Base-by-base conservation (phyloP, 2,113 vertebrate genomes). In the Pyrgilauda ruficollis region DNA sequence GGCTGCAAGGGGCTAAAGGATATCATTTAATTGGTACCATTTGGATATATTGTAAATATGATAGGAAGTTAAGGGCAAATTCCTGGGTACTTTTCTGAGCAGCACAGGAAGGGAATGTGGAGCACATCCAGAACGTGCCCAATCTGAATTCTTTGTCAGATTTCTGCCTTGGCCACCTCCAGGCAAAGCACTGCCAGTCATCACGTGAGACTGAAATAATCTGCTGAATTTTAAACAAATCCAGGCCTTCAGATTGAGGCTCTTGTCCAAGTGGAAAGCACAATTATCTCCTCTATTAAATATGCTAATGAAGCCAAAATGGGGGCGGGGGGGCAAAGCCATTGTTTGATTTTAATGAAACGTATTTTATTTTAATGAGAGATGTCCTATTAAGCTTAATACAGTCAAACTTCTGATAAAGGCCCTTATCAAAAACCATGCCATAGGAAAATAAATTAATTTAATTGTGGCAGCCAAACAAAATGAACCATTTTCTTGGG, bases 341-440 rank as follows among this genome's bases (percentile, higher is more conserved):
- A 75, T 95, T 90, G 85, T 92, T 84, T 61, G 91, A 68, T 96
- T 94, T 88, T 97, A 96, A 94, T 92, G 89, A 95, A 93, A 84
- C 12, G 1, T 80, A 46, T 70, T 94, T 95, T 84, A 52, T 91
- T 95, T 90, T 87, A 70, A 94, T 94, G 81, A 93, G 79, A 64
- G 72, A 86, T 79, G 41, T 84, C 75, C 70, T 55, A 82, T 89
- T 79, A 93, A 94, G 77, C 78, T 66, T 92, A 79, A 90, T 89
- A 31, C 58, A 93, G 92, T 73, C 94, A 72, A 37, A 90, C 67
- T 93, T 95, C 87, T 97, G 97, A 97, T 95, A 96, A 97, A 96
- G 59, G 30, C 92, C 79, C 84, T 95, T 97, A 92, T 97, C 96
- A 97, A 95, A 92, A 84, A 61, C 82, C 68, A 50, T 70, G 76